Percentiles rank a stretch among this genome's conserved stretches.
Conservation (phyloP, 2,888 invertebrate genomes). For the Eustalomyia histrio region DNA sequence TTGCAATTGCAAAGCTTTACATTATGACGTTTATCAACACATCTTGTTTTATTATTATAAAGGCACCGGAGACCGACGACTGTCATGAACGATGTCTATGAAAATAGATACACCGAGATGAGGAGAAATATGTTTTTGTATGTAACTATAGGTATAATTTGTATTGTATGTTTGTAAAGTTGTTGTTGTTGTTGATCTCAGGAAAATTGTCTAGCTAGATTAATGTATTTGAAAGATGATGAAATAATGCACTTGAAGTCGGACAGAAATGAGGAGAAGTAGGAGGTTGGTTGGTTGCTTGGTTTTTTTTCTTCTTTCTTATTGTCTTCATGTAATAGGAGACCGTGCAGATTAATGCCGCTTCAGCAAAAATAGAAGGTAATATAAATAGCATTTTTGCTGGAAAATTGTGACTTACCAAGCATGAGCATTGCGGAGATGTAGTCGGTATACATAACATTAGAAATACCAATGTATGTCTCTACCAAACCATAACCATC, state of each 20-base stretch:
- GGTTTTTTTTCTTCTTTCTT: neutral
- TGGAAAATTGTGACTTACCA: conserved; percentile 46
- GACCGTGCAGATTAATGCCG: conserved; percentile 48
- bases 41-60: conserved; percentile 27
- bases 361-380: conserved; percentile 58
- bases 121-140: neutral
- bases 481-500: conserved; percentile 49
- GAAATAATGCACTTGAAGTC: conserved; percentile 21
- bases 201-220: conserved; percentile 51
- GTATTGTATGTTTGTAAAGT: conserved; percentile 6
- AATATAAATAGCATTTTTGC: conserved; percentile 26
- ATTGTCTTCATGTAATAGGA: conserved; percentile 50
- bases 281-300: neutral
- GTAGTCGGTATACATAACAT: conserved; percentile 25
- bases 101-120: conserved; percentile 46
- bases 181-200: conserved; percentile 28
- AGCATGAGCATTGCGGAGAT: neutral
- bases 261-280: conserved; percentile 6
- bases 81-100: conserved; percentile 34
- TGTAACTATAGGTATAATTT: conserved; percentile 10
- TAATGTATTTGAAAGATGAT: conserved; percentile 42
- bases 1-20: conserved; percentile 32
- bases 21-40: conserved; percentile 50
- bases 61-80: neutral
- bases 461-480: conserved; percentile 47